Base-by-base conservation (phyloP, 2,888 invertebrate species). In the Emmelina monodactyla region DNA sequence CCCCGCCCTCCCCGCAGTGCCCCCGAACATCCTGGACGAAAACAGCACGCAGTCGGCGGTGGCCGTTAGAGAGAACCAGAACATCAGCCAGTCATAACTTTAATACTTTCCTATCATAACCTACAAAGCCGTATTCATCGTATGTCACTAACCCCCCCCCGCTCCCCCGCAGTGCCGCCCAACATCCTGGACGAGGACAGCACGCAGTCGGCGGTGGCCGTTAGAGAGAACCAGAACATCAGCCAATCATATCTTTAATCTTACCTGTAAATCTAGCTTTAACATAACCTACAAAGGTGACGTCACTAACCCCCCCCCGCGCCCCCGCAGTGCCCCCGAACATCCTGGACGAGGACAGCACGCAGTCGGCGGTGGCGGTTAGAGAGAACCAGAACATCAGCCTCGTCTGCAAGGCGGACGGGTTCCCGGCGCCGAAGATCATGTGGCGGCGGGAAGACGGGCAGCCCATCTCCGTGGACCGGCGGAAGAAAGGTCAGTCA, bases 311-410 rank as follows among this genome's bases (percentile, higher is more conserved):
- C n/a, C n/a, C n/a, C n/a, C n/a, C n/a, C n/a, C n/a, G n/a, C n/a
- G n/a, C n/a, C 41, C 47, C 71, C 64, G 11, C 83, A 97, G 97
- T 97, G 46, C 96, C 97, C 10, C 95, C 97, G 6, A 91, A 92
- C 56, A 97, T 97, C 57, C 75, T 94, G 66, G 95, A 96, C 63
- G 86, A 90, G 22, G 88, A 91, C 49, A 94, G 94, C 65, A 93
- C 94, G 32, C 90, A 92, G 59, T 95, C 95, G 35, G 92, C 92
- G 34, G 92, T 96, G 46, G 93, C 92, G 1, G 92, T 95, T 28
- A 83, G 94, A 14, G 97, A 97, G 81, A 93, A 94, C 71, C 94
- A 94, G 70, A 96, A 94, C 66, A 92, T 96, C 49, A 94, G 93
- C 44, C 83, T 97, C 58, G 88, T 91, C 37, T 97, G 96, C 70